Evolutionary conservation across 1,140 invertebrate genomes (phyloP).

Genomic region (Drosophila gunungcola): DNA sequence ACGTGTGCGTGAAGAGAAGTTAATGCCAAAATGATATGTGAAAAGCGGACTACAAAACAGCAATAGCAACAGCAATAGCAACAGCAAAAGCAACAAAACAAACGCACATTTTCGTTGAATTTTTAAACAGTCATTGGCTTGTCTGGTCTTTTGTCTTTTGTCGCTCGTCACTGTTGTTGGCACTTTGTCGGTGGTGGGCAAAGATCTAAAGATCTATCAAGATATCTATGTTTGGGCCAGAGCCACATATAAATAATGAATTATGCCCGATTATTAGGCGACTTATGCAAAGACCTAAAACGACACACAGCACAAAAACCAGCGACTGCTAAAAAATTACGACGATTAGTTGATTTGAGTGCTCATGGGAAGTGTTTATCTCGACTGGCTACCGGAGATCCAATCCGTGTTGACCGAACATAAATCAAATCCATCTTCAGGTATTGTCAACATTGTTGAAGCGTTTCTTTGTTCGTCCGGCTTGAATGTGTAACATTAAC

Average conservation of each 20-base stretch:
- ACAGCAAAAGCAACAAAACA: conserved; percentile 10
- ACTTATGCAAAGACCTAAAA: conserved; percentile 68
- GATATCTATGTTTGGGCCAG: conserved; percentile 49
- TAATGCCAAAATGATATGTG: conserved; percentile 80
- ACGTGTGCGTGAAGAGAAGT: conserved; percentile 69
- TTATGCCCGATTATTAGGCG: conserved; percentile 78
- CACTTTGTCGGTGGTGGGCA: conserved; percentile 65
- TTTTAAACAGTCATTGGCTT: conserved; percentile 83
- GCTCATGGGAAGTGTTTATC: conserved; percentile 42
- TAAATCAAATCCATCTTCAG: conserved; percentile 16
- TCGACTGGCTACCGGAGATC: conserved; percentile 15
- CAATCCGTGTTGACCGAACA: background rate
- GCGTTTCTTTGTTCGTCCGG: background rate
- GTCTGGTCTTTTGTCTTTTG: conserved; percentile 63
- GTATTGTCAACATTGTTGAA: conserved; percentile 8
- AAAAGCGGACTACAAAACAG: conserved; percentile 45
- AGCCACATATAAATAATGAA: conserved; percentile 76
- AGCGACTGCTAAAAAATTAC: conserved; percentile 64
- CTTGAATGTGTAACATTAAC: background rate
- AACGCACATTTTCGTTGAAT: conserved; percentile 60
- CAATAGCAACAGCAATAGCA: conserved; percentile 7
- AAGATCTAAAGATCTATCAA: conserved; percentile 68
- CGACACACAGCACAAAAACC: conserved; percentile 6
- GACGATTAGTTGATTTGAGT: conserved; percentile 67
- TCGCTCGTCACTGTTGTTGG: conserved; percentile 53